Base-by-base conservation (phyloP, 2,888 invertebrate species). In the Eupithecia centaureata region DNA sequence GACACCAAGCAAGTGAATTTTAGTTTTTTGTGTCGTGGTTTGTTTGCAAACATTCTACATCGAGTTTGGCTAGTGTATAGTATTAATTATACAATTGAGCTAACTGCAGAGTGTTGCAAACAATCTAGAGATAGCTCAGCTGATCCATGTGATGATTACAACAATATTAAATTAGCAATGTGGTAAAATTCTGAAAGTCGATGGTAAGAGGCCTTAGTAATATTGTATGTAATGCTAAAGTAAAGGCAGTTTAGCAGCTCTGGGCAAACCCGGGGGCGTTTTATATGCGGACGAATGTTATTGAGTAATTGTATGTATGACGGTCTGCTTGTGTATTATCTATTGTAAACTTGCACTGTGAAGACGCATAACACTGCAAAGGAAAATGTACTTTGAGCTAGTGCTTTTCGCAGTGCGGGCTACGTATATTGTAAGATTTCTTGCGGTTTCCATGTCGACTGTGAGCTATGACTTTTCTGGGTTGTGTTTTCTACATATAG, bases 401-500 rank as follows among this genome's bases (percentile, higher is more conserved):
- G 54, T 84, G 86, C 82, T 85, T 85, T 80, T 84, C 77, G 82
- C 84, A 84, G 83, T 82, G 64, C 82, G 81, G 81, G 86, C 86
- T 84, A 78, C 75, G 76, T 71, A 70, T 70, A 73, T 75, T 77
- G 71, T 88, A 82, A 84, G 82, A 63, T 63, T 68, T 68, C 67
- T 74, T 70, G 76, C 76, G 82, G 76, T 76, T 76, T 74, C 78
- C 69, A 79, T 79, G 77, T 74, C 76, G 75, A 69, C 74, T 65
- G 47, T 10, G 12, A 15, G 10, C 1, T 7, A 12, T 57, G 22
- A 13, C 10, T 33, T 56, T 35, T 1, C n/a, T n/a, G 7, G n/a
- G n/a, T n/a, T n/a, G n/a, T n/a, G n/a, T n/a, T n/a, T n/a, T n/a
- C n/a, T n/a, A n/a, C n/a, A n/a, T n/a, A n/a, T n/a, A n/a, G n/a